phyloP scores from a whole-genome alignment of 2,113 vertebrate species.

The Gallinago media region DNA sequence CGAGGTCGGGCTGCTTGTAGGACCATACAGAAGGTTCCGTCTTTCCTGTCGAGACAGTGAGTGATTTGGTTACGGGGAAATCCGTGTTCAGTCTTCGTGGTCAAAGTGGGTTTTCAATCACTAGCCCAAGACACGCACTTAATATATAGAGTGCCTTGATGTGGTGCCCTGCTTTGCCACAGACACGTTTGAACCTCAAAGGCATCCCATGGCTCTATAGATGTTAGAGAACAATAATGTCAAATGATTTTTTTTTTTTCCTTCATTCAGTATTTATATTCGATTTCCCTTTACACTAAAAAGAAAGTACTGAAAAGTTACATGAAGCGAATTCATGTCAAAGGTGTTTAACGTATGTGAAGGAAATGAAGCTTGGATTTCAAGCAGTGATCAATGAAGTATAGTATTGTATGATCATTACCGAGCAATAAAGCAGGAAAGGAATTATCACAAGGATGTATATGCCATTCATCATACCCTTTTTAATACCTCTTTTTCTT shows the following conservation, averaged over 20 bases:
- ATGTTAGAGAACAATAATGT: constrained; percentile 71
- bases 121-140: constrained; percentile 43
- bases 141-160: constrained; percentile 63
- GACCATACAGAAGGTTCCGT: background rate
- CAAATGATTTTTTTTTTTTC: constrained; percentile 27
- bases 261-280: constrained; percentile 76
- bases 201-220: constrained; percentile 53
- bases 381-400: constrained; percentile 76
- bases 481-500: constrained; percentile 69
- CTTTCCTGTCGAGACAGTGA: constrained; percentile 1
- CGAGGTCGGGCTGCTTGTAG: background rate
- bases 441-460: constrained; percentile 75
- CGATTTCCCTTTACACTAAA: constrained; percentile 61
- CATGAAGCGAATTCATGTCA: constrained; percentile 74
- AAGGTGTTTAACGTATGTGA: constrained; percentile 74
- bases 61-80: background rate
- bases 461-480: constrained; percentile 70
- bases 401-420: constrained; percentile 75
- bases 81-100: constrained; percentile 22
- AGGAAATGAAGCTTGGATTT: constrained; percentile 77
- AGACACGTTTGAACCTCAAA: constrained; percentile 69
- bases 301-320: constrained; percentile 74
- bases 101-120: constrained; percentile 65
- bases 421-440: constrained; percentile 69
- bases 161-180: constrained; percentile 65